These are phyloP conservation scores for Aphelenchoides avenae DNA, from an alignment of 1,140 invertebrate species.

Conservation along the genomic window DNA sequence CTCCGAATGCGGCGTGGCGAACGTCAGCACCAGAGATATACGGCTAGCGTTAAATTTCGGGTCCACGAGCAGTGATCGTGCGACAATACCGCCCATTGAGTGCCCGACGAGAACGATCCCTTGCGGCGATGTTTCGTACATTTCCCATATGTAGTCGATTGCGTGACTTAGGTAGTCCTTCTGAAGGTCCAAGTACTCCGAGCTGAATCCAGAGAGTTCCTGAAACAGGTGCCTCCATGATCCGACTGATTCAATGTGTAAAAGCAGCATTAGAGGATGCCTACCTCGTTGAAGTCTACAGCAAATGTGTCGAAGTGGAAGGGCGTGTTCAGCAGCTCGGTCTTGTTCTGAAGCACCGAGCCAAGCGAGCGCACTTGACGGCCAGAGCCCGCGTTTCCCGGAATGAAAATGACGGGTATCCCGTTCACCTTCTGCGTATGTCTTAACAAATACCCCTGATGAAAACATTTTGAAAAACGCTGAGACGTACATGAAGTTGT, in stretches of 20 bases:
- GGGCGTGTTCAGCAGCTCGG: constrained; percentile 21
- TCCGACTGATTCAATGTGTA: too few relatives aligned
- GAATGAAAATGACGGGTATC: constrained; percentile 44
- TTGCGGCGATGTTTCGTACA: constrained; percentile 25
- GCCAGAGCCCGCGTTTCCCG: constrained; percentile 48
- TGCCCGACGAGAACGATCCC: constrained; percentile 44
- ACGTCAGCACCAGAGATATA: constrained; percentile 25
- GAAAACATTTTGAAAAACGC: constrained; percentile 4
- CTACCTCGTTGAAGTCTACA: constrained; percentile 45
- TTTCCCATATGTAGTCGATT: constrained; percentile 21
- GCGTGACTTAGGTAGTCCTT: constrained; percentile 26
- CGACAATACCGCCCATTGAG: constrained; percentile 50
- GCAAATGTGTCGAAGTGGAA: constrained; percentile 49
- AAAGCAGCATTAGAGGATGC: constrained; percentile 18
- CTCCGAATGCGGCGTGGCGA: constrained; percentile 38
- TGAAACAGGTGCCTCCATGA: constrained; percentile 13
- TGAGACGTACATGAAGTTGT: constrained; percentile 29
- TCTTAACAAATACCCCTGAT: constrained; percentile 3
- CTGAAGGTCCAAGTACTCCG: constrained; percentile 28
- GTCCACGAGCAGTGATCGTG: too few relatives aligned
- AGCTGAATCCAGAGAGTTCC: constrained; percentile 44
- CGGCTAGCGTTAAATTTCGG: constrained; percentile 6
- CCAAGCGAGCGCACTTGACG: constrained; percentile 45
- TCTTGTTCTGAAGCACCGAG: constrained; percentile 47
- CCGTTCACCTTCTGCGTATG: constrained; percentile 17